phyloP scores from a whole-genome alignment of 2,113 vertebrate genomes.

The Benitochromis conjunctus region DNA sequence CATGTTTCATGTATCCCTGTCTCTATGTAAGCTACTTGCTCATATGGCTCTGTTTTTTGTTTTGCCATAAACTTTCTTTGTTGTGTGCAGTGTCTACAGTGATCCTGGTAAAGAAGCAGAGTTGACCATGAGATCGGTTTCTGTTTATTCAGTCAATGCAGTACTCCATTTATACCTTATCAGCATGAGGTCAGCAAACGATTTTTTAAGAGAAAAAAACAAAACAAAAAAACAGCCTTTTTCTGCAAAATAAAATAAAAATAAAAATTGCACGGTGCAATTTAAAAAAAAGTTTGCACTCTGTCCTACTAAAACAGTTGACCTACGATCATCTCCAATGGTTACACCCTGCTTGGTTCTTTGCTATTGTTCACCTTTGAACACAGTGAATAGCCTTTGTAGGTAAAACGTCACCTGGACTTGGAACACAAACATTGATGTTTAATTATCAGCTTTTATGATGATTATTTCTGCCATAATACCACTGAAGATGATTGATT shows the following conservation, averaged over 20 bases:
- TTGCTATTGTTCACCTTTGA: not conserved
- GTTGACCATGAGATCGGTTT: not conserved
- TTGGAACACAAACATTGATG: too few species aligned
- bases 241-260: too few species aligned
- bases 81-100: not conserved
- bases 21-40: not conserved
- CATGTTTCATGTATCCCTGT: too few species aligned
- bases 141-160: not conserved
- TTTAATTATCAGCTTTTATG: too few species aligned
- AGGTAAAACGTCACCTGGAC: not conserved
- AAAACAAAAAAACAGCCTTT: too few species aligned
- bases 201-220: too few species aligned
- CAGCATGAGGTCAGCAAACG: not conserved
- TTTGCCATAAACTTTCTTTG: not conserved
- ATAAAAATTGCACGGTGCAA: too few species aligned
- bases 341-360: not conserved
- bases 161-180: not conserved
- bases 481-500: not conserved
- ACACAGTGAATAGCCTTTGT: not conserved
- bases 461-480: too few species aligned
- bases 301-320: not conserved
- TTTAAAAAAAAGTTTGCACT: not conserved
- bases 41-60: not conserved
- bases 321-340: not conserved
- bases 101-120: not conserved